Evolutionary conservation across 2,113 vertebrate genomes (phyloP), one percentile per base, ranked within the genome.

Genomic region (Macquaria australasica): DNA sequence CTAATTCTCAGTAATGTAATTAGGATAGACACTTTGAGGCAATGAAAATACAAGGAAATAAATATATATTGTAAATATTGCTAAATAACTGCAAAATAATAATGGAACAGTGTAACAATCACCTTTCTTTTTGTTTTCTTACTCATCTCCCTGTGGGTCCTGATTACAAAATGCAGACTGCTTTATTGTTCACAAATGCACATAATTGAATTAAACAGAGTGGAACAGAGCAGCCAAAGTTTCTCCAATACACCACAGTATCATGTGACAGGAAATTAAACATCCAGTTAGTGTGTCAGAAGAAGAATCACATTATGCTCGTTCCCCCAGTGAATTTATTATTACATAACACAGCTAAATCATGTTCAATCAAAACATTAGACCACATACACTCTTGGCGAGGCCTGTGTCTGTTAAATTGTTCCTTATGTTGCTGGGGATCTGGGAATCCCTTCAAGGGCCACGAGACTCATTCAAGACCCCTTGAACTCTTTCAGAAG

Each of bases 371-470:
- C 15, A 21, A 48, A 48, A n/a, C 50, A 50, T 34, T 14, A 64
- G 34, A 63, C 23, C 31, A 51, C 45, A 15, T 21, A 45, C 28
- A 28, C 39, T 79, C 20, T 70, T 74, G 56, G 64, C 37, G 45
- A 11, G 20, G 9, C 1, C 0, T 1, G 34, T 2, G 12, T 25
- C 8, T 64, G 66, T 34, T 68, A 68, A 72, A 21, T 67, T 41
- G 55, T 79, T 73, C 76, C 87, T 43, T 4, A 56, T 77, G 76
- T 62, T 50, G 34, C 25, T 5, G 12, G 34, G 74, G 66, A 39
- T 39, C 67, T 5, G 12, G 16, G 74, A 55, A 28, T 39, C 66
- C 12, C 21, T 41, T 69, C 41, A 50, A 28, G 14, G 77, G 51
- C 43, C 55, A 62, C 6, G 1, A 8, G 11, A 69, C 11, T 48